These are phyloP conservation scores for Micrastur ruficollis DNA, from an alignment of 2,797 vertebrate species.

Conservation along the genomic window DNA sequence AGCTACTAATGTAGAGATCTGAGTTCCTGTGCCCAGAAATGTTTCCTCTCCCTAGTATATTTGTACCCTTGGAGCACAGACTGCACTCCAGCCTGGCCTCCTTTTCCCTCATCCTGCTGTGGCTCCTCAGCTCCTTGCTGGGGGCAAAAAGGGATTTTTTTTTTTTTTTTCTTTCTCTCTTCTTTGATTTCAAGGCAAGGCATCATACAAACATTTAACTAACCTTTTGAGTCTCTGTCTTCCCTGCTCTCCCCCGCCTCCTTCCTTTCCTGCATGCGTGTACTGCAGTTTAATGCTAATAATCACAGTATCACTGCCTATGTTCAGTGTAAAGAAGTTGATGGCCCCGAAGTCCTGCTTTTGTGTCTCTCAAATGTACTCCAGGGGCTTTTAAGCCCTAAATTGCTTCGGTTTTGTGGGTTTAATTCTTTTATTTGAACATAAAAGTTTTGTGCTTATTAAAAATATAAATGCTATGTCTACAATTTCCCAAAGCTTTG, in stretches of 20 bases:
- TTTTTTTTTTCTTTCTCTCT: neutral
- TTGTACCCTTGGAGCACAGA: neutral
- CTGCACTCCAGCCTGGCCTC: neutral
- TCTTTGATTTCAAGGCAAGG: neutral
- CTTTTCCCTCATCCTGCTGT: neutral
- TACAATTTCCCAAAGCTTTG: conserved; percentile 64
- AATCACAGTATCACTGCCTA: neutral
- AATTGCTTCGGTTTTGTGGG: conserved; percentile 16
- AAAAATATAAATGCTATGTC: conserved; percentile 65
- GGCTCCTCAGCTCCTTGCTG: neutral
- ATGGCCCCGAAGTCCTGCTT: neutral
- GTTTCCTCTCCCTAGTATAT: neutral
- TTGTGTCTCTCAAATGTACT: neutral
- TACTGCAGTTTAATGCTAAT: neutral
- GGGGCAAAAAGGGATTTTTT: neutral
- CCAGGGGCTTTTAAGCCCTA: neutral
- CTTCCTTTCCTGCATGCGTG: neutral
- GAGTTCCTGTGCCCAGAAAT: neutral
- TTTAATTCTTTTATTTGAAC: conserved; percentile 58
- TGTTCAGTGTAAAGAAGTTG: neutral
- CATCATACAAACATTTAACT: neutral
- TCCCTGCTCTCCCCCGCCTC: neutral
- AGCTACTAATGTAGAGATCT: neutral
- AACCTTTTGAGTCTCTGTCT: neutral
- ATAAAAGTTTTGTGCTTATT: conserved; percentile 60